Percentiles rank a stretch among this genome's conserved stretches.
phyloP scores from a whole-genome alignment of 2,797 vertebrate genomes.

The Coilia nasus region DNA sequence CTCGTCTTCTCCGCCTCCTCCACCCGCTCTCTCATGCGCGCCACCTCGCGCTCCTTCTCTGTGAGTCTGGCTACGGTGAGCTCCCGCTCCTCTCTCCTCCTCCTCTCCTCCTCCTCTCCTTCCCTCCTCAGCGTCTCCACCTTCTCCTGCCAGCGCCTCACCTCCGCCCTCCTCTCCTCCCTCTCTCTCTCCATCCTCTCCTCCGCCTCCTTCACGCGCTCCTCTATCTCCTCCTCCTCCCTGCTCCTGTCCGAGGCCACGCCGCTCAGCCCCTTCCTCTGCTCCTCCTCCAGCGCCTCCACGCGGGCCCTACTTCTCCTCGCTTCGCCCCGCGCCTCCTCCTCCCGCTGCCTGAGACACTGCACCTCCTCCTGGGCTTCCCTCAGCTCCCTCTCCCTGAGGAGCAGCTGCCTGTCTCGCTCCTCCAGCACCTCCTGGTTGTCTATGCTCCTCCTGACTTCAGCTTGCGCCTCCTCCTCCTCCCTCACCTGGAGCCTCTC shows the following conservation, averaged over 20 bases:
- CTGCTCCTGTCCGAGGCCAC: slow-evolving; percentile 41
- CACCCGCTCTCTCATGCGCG: slow-evolving; percentile 17
- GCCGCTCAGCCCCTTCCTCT: slow-evolving; percentile 62
- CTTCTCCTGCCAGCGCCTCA: slow-evolving; percentile 32
- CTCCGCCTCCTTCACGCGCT: slow-evolving; percentile 34
- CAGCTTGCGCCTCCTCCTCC: slow-evolving; percentile 45
- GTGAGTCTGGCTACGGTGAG: slow-evolving; percentile 22
- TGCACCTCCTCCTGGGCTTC: not conserved
- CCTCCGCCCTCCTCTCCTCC: not conserved
- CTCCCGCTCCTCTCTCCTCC: slow-evolving; percentile 37
- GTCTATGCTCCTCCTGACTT: slow-evolving; percentile 23
- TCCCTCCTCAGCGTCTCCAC: slow-evolving; percentile 37
- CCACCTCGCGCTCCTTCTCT: slow-evolving; percentile 41
- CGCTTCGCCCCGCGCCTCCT: slow-evolving; percentile 30
- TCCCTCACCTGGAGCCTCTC: slow-evolving; percentile 58
- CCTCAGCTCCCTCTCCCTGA: slow-evolving; percentile 58
- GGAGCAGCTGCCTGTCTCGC: not conserved
- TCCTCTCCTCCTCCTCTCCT: slow-evolving; percentile 24
- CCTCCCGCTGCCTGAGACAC: not conserved
- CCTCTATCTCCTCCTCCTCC: slow-evolving; percentile 44
- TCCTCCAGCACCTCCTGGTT: slow-evolving; percentile 37
- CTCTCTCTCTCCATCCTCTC: slow-evolving; percentile 24
- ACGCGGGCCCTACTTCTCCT: slow-evolving; percentile 56
- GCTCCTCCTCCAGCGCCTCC: slow-evolving; percentile 63
- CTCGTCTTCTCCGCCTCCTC: slow-evolving; percentile 34